Base-by-base conservation (phyloP, 1,140 invertebrate species). In the Solenopsis invicta region DNA sequence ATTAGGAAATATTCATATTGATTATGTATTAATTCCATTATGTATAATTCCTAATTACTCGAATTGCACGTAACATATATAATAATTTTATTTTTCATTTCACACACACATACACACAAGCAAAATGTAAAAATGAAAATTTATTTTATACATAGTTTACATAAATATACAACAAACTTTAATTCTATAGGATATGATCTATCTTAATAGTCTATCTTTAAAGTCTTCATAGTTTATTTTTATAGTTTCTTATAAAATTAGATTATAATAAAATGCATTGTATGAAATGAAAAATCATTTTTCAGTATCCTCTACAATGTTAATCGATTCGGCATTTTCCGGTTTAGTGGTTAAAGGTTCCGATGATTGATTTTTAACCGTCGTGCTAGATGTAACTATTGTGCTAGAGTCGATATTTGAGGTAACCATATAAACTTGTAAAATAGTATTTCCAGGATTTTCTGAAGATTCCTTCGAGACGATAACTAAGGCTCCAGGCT, bases 341-440 rank as follows among this genome's bases (percentile, higher is more conserved):
- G 92, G 80, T 82, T 89, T 90, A 21, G 78, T 91, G 4, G 88
- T 92, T 41, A 94, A 82, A 18, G 93, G 72, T 80, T 94, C 91
- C 0, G 91, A 89, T 2, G 91, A 84, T 21, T 94, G 82, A 85
- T 92, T 74, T 29, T n/a, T 81, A 1, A 92, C 92, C 10, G 90
- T 91, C 8, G 92, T 89, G 24, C 88, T 90, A 67, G 87, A 64
- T 75, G 91, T 56, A 21, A 89, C 67, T 0, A 87, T 50, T 52
- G 89, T 62, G 37, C 90, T 87, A 13, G 52, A 67, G 71, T 71
- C 89, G 18, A 85, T 37, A 66, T 92, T 92, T 0, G 94, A 90
- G 69, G 92, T 93, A 8, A 96, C 94, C 94, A 95, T 95, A 21
- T 94, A 96, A 84, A 95, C 93, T 85, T 96, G 94, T 13, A 95